These are phyloP conservation scores for Ochropleura plecta DNA, from an alignment of 2,888 invertebrate genomes.

Conservation along the genomic window DNA sequence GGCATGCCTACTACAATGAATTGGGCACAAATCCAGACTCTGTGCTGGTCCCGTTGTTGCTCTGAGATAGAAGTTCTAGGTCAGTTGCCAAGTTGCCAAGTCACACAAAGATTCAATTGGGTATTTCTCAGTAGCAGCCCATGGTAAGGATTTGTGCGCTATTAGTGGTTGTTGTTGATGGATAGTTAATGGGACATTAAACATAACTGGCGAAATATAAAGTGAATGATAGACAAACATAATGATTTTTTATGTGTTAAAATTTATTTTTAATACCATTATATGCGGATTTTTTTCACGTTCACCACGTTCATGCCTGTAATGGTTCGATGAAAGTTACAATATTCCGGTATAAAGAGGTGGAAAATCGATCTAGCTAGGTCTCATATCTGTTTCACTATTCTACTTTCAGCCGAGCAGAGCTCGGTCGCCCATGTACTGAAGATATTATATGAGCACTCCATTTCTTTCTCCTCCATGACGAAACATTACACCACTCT, in stretches of 20 bases:
- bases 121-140: neutral
- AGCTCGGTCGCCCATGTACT: too few species aligned
- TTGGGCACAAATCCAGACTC: neutral
- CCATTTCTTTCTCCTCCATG: conserved; percentile 1
- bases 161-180: neutral
- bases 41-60: neutral
- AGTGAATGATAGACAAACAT: neutral
- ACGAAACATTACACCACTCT: conserved; percentile 21
- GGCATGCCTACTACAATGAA: neutral
- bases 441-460: conserved; percentile 1
- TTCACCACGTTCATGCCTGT: too few species aligned
- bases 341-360: too few species aligned
- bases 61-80: neutral
- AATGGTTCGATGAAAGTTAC: too few species aligned
- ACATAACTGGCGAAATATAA: neutral
- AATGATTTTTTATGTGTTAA: neutral
- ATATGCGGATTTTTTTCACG: too few species aligned
- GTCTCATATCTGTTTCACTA: too few species aligned
- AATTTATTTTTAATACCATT: too few species aligned
- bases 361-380: too few species aligned
- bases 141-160: neutral
- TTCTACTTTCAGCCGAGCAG: too few species aligned
- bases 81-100: neutral
- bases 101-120: neutral
- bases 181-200: neutral